Evolutionary conservation across 2,797 vertebrate species (phyloP).

Genomic region (Mus caroli): DNA sequence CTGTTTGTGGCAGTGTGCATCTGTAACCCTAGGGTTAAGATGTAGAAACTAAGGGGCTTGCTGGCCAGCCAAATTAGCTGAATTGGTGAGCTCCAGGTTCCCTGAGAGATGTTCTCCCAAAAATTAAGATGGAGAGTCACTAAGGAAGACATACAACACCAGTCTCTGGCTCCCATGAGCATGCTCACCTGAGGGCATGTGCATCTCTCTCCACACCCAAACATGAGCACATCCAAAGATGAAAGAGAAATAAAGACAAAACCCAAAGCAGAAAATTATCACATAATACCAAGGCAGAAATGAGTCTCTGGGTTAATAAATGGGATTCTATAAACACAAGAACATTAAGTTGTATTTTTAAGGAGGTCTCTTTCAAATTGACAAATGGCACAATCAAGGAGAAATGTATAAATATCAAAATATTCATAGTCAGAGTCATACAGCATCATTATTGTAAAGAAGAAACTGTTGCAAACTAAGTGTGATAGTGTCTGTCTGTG

Average conservation of each 20-base stretch:
- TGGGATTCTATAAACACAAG: background rate
- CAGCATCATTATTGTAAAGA: constrained; percentile 2
- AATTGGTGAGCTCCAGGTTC: background rate
- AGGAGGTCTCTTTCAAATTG: constrained; percentile 44
- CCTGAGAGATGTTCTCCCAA: background rate
- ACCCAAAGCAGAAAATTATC: background rate
- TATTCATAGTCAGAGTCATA: background rate
- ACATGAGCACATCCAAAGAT: background rate
- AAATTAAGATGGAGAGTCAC: background rate
- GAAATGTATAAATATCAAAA: constrained; percentile 44
- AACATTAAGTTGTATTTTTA: background rate
- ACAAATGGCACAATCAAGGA: constrained; percentile 9
- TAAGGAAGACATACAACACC: background rate
- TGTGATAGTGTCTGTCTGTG: background rate
- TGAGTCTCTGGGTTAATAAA: background rate
- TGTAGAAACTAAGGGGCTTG: background rate
- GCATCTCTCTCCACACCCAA: background rate
- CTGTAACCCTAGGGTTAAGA: background rate
- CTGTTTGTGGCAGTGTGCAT: no score
- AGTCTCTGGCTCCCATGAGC: background rate
- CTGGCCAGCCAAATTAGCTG: background rate
- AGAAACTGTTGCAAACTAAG: constrained; percentile 22
- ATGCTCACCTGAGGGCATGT: background rate
- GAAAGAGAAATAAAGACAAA: background rate
- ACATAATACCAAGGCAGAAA: constrained; percentile 51